phyloP scores from a whole-genome alignment of 1,140 invertebrate species.

The Diorhabda elongata region DNA sequence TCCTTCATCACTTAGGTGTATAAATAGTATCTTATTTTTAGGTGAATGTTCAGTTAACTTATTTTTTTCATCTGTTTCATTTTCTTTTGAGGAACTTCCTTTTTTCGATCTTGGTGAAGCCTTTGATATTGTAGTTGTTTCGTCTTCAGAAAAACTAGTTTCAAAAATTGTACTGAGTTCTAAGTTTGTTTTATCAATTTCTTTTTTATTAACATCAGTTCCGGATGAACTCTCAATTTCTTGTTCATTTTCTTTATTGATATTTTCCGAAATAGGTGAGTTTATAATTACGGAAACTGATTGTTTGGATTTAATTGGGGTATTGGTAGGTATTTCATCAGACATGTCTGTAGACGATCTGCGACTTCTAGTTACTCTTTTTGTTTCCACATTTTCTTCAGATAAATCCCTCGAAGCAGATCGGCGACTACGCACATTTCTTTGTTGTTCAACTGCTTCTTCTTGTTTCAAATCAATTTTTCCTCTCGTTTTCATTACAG shows the following conservation, averaged over 20 bases:
- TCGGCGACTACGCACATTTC: background rate
- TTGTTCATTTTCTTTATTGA: conserved; percentile 6
- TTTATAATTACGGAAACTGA: conserved; percentile 5
- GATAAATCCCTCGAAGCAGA: conserved; percentile 5
- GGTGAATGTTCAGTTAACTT: background rate
- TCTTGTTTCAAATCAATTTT: background rate
- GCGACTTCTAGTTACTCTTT: conserved; percentile 15
- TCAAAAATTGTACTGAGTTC: conserved; percentile 14
- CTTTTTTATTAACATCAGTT: background rate
- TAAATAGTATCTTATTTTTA: background rate
- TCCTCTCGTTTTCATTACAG: background rate
- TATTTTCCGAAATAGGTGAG: conserved; percentile 8
- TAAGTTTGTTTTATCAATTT: conserved; percentile 7
- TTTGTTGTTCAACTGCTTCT: conserved; percentile 12
- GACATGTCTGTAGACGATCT: conserved; percentile 14
- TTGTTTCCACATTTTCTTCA: conserved; percentile 1
- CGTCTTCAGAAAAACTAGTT: conserved; percentile 11
- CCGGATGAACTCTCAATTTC: background rate
- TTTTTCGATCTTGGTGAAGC: background rate
- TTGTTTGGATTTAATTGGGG: conserved; percentile 10
- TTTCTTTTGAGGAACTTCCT: no score
- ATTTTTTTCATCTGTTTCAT: background rate
- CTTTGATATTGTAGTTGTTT: conserved; percentile 1
- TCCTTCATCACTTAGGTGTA: background rate
- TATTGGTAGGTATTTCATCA: background rate